Evolutionary conservation across 1,140 invertebrate genomes (phyloP), one percentile per base, ranked within the genome.

Genomic region (Saxidomus purpurata): DNA sequence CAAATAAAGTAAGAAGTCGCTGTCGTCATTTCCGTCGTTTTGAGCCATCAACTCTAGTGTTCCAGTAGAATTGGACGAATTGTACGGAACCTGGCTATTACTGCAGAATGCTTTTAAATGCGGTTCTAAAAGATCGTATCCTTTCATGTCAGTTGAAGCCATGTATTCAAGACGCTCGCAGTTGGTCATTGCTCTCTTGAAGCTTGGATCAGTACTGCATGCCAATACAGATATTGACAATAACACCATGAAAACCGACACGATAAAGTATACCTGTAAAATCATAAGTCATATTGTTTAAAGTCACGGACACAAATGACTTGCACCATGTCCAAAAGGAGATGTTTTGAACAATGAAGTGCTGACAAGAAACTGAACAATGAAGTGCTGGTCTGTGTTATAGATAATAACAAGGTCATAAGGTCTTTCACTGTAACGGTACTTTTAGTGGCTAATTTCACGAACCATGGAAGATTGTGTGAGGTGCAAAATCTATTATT

Each of bases 141-240:
- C 77, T 15, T 63, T 31, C 77, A 88, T 88, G 34, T 55, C 63
- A 15, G 55, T 34, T 38, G 38, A 28, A 6, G 19, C 25, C 86
- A 88, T 88, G 77, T 79, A 88, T 28, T 69, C 38, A 2, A 88
- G 86, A 77, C 86, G 71, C 86, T 88, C 86, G 77, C 86, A 88
- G 76, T 88, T 88, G 2, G 86, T 88, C 76, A 88, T 88, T n/a
- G 19, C 19, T 17, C 86, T 55, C 13, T 81, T 71, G 69, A 87
- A 87, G 36, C 71, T 28, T 40, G 85, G 49, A 49, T 87, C 85
- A 17, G 84, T 77, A n/a, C 84, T 87, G 67, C 34, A 87, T 22
- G 69, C 71, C 49, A 87, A 22, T 25, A 34, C 43, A n/a, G 74
- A 87, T 25, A 87, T 77, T 2, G 84, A 87, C 69, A 87, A 19